A percentile compares a stretch with the other conserved stretches of the same genome.
phyloP scores from a whole-genome alignment of 2,797 vertebrate genomes.

The Geotrypetes seraphini region DNA sequence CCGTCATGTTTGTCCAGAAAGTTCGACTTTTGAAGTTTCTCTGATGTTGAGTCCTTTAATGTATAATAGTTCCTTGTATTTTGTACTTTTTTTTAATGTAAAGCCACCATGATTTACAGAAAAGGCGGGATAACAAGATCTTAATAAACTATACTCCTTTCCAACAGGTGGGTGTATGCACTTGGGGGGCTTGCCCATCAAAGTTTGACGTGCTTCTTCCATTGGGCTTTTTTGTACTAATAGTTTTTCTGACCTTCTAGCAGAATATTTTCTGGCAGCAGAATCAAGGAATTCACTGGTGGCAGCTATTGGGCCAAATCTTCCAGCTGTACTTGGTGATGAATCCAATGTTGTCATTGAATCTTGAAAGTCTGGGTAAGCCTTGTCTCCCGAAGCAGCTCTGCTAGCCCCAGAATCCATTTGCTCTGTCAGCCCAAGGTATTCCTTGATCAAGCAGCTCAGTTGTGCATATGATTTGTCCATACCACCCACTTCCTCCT shows the following conservation, averaged over 20 bases:
- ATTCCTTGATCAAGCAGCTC: constrained; percentile 54
- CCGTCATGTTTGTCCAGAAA: too few species aligned
- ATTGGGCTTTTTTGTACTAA: constrained; percentile 31
- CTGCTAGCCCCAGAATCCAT: not conserved
- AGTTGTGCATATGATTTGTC: constrained; percentile 64
- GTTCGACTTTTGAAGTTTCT: too few species aligned
- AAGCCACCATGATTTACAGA: too few species aligned
- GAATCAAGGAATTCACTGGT: constrained; percentile 27
- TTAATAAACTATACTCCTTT: too few species aligned
- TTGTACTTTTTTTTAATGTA: too few species aligned
- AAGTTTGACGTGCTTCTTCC: too few species aligned
- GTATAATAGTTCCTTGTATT: too few species aligned
- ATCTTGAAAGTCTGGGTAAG: constrained; percentile 8
- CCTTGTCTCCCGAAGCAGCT: not conserved
- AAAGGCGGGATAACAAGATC: too few species aligned
- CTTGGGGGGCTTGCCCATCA: too few species aligned
- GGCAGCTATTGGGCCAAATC: not conserved
- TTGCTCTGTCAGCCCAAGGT: constrained; percentile 57
- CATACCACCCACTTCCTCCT: too few species aligned
- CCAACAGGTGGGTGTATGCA: too few species aligned
- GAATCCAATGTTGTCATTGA: not conserved
- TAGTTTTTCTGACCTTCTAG: constrained; percentile 42
- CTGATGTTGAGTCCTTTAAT: too few species aligned
- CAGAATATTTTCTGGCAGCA: constrained; percentile 43
- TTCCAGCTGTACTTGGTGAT: not conserved